Evolutionary conservation across 2,888 invertebrate genomes (phyloP), one percentile per base, ranked within the genome.

Genomic region (Drosophila prostipennis): DNA sequence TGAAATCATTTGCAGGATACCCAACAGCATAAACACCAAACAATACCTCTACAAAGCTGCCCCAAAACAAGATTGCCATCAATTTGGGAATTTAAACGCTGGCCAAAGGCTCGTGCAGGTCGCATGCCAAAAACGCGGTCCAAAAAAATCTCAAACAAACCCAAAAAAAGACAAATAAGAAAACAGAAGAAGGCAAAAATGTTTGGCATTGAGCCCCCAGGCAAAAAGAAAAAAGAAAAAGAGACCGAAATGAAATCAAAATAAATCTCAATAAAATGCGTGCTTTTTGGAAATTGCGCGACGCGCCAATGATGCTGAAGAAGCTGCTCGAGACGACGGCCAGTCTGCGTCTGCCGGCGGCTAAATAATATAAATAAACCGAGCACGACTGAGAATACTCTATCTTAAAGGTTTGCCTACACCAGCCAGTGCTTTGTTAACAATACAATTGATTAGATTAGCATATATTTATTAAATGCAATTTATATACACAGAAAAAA

Each of bases 161-260:
- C 13, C 23, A 43, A 53, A 42, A 52, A 58, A 57, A 11, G 5
- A 11, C 6, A 19, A 42, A 11, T 13, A 37, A 60, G 76, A 70
- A 65, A 68, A 70, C 74, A 80, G 74, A 74, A 45, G 37, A 65
- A 11, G 26, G 77, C 71, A 75, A 74, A 79, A 79, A 87, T 79
- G 73, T 78, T 89, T 87, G 89, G 85, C 90, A 89, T 87, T 89
- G 89, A 86, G 80, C 89, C 83, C 86, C 77, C 69, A 69, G 88
- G 84, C 79, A 53, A 32, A 45, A 40, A 19, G 19, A 19, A 75
- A 65, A 57, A 72, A 55, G 34, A 64, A 73, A 39, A 59, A 53
- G 39, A 49, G 71, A 32, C 53, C 71, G 70, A 79, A 74, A 78
- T 74, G 29, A 79, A 79, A 73, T 76, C 79, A 85, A 76, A 80